Evolutionary conservation across 2,113 vertebrate genomes (phyloP).

Genomic region (Sinocyclocheilus rhinocerous): DNA sequence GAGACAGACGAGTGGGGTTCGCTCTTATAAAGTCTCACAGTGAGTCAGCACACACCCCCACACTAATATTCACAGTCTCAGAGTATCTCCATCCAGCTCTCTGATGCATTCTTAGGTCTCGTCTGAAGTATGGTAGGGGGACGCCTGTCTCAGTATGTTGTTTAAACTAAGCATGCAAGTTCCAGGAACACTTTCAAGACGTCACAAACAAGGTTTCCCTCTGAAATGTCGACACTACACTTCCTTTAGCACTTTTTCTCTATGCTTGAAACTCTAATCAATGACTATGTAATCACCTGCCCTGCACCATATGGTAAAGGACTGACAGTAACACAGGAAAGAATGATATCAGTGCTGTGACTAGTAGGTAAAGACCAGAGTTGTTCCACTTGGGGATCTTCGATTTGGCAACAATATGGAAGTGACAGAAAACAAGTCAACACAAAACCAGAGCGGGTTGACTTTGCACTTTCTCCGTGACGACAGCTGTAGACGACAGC

Average conservation of each 20-base stretch:
- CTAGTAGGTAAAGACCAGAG: constrained; percentile 35
- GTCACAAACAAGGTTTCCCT: constrained; percentile 52
- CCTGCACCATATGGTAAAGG: background rate
- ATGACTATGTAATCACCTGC: constrained; percentile 12
- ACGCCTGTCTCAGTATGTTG: constrained; percentile 46
- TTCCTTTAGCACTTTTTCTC: constrained; percentile 47
- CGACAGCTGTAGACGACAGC: constrained; percentile 41
- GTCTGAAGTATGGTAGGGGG: constrained; percentile 11
- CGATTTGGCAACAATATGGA: constrained; percentile 23
- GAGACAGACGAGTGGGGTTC: constrained; percentile 58
- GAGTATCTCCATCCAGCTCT: constrained; percentile 63
- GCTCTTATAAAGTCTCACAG: constrained; percentile 71
- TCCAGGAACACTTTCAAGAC: constrained; percentile 78
- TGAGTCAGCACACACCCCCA: constrained; percentile 58
- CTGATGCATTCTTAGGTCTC: constrained; percentile 40
- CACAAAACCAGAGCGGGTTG: constrained; percentile 9
- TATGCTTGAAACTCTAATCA: constrained; percentile 1
- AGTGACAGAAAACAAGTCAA: constrained; percentile 30
- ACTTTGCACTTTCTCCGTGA: constrained; percentile 52
- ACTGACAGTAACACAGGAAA: constrained; percentile 50
- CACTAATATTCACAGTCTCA: constrained; percentile 62
- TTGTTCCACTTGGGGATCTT: constrained; percentile 54
- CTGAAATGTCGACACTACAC: background rate
- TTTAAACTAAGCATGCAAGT: constrained; percentile 76
- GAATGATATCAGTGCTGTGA: constrained; percentile 8